These are phyloP conservation scores for Mesaphorura yosii DNA, from an alignment of 1,140 invertebrate species.

Conservation along the genomic window DNA sequence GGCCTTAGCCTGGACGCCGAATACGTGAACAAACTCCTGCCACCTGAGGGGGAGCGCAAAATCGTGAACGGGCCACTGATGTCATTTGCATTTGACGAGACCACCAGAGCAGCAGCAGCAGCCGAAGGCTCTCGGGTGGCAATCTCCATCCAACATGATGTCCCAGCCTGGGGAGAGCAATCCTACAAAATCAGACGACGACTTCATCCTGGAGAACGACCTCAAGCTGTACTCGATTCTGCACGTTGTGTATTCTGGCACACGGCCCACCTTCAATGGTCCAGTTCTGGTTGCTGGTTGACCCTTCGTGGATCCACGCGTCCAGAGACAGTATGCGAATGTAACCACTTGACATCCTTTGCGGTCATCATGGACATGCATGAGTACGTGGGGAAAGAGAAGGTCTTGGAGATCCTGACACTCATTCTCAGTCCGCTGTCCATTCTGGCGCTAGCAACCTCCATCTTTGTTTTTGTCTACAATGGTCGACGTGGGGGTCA, in stretches of 20 bases:
- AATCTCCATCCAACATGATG: conserved; percentile 2
- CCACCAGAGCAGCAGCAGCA: too few species aligned
- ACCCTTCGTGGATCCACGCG: conserved; percentile 37
- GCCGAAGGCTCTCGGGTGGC: neutral
- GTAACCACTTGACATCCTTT: conserved; percentile 52
- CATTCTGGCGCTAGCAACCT: neutral
- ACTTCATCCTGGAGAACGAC: conserved; percentile 23
- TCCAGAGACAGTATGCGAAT: conserved; percentile 47
- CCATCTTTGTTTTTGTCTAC: neutral
- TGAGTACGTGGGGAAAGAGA: conserved; percentile 27
- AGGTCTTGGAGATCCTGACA: neutral
- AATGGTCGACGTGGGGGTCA: too few species aligned
- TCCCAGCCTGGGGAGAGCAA: conserved; percentile 6
- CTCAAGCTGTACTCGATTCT: conserved; percentile 18
- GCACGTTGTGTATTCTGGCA: conserved; percentile 26
- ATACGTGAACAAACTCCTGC: neutral
- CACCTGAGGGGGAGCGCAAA: neutral
- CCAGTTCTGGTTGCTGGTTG: conserved; percentile 39
- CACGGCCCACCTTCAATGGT: conserved; percentile 12
- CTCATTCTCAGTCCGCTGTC: neutral
- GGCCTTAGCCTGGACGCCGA: neutral
- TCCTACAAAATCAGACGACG: conserved; percentile 4
- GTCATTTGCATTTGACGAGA: neutral
- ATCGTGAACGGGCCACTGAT: neutral
- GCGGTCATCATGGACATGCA: conserved; percentile 44